phyloP scores from a whole-genome alignment of 2,797 vertebrate genomes.

The Falco cherrug region DNA sequence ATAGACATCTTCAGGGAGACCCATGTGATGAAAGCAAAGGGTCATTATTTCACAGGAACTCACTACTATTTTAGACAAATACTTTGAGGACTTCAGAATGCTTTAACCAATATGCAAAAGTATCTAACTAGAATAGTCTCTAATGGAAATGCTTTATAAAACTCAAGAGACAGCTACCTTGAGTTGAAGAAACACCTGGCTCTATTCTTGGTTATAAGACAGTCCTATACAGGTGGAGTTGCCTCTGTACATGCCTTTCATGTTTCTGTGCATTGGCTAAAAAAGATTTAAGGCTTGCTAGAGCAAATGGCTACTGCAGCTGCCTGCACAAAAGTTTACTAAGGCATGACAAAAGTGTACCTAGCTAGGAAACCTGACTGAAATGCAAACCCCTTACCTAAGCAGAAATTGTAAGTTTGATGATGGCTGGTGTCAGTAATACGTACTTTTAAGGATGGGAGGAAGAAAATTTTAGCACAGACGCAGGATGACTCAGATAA shows the following conservation, averaged over 20 bases:
- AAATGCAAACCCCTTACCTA: not conserved
- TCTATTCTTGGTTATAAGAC: not conserved
- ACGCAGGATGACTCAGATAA: not conserved
- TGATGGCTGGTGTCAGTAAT: not conserved
- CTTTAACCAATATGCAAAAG: not conserved
- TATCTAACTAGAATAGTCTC: not conserved
- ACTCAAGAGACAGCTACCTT: not conserved
- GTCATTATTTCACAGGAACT: not conserved
- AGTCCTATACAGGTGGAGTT: not conserved
- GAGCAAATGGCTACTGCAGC: not conserved
- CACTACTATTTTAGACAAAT: not conserved
- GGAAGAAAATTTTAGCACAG: not conserved
- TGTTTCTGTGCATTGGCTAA: not conserved
- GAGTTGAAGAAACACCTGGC: not conserved
- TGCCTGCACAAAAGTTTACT: not conserved
- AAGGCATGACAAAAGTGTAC: not conserved
- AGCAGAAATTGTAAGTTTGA: not conserved
- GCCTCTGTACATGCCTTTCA: not conserved
- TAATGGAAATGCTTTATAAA: not conserved
- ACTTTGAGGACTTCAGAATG: not conserved
- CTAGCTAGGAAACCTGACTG: not conserved
- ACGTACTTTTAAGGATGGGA: not conserved
- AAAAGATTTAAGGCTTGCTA: not conserved
- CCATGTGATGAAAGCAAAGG: not conserved
- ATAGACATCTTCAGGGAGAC: not conserved